These are phyloP conservation scores for Lepidurus couesii DNA, from an alignment of 1,140 invertebrate species.

Conservation along the genomic window DNA sequence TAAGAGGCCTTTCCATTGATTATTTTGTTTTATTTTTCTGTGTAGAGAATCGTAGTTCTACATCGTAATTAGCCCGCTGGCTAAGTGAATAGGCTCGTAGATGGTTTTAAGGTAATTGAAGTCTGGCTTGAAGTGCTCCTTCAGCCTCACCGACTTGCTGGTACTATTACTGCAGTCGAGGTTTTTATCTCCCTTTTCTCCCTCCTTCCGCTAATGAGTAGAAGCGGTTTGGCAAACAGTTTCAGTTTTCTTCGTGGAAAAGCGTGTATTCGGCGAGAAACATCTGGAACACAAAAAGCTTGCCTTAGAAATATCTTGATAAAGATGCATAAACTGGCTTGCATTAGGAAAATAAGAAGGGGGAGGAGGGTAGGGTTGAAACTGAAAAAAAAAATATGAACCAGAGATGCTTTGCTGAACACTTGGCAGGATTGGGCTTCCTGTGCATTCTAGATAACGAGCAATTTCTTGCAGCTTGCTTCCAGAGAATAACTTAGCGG, in stretches of 20 bases:
- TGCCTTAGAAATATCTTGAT: neutral
- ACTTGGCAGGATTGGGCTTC: neutral
- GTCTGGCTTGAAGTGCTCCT: no score
- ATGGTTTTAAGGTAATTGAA: no score
- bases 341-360: neutral
- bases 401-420: neutral
- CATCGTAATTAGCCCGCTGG: no score
- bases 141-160: no score
- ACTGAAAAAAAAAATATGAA: neutral
- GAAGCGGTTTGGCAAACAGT: neutral
- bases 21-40: no score
- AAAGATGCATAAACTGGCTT: slow-evolving; percentile 14
- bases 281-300: neutral
- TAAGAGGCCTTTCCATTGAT: no score
- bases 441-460: neutral
- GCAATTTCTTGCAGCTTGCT: neutral
- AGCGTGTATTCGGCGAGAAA: neutral
- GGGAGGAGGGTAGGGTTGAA: no score
- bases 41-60: no score
- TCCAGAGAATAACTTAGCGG: neutral
- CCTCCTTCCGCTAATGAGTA: neutral
- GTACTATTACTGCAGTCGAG: no score
- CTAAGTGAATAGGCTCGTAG: no score
- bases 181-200: no score
- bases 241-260: neutral